Conservation (phyloP, 2,113 vertebrate species). For the Romanogobio albipinnatus region DNA sequence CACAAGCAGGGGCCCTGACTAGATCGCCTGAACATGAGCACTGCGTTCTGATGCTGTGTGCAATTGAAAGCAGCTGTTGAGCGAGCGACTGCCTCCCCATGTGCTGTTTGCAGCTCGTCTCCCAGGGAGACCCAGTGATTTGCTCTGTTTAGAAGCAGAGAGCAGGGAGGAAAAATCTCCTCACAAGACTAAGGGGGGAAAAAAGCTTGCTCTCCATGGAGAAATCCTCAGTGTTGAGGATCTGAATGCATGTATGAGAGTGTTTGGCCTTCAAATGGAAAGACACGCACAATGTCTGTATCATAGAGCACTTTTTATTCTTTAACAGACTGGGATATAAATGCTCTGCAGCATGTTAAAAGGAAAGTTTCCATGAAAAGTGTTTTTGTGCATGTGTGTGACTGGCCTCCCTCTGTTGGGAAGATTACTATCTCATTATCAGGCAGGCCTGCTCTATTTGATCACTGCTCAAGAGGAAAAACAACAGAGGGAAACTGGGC, state of each 20-base stretch:
- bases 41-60: slow-evolving; percentile 60
- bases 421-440: slow-evolving; percentile 62
- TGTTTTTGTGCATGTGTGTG: slow-evolving; percentile 39
- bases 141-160: slow-evolving; percentile 71
- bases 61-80: slow-evolving; percentile 81
- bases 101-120: slow-evolving; percentile 72
- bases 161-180: slow-evolving; percentile 75
- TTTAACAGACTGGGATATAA: slow-evolving; percentile 6
- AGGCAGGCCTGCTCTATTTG: slow-evolving; percentile 62
- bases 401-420: slow-evolving; percentile 48
- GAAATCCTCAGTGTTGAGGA: slow-evolving; percentile 65
- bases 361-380: background rate
- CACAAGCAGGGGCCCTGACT: slow-evolving; percentile 55
- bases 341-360: slow-evolving; percentile 9
- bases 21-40: slow-evolving; percentile 28
- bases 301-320: background rate
- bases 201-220: slow-evolving; percentile 69
- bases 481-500: slow-evolving; percentile 47
- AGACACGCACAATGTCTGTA: slow-evolving; percentile 30
- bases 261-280: slow-evolving; percentile 26
- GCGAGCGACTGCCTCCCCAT: slow-evolving; percentile 68
- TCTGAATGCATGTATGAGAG: slow-evolving; percentile 41
- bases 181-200: slow-evolving; percentile 71
- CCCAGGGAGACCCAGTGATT: slow-evolving; percentile 74
- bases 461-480: slow-evolving; percentile 62